These are phyloP conservation scores for Calyptommatus sinebrachiatus DNA, from an alignment of 2,113 vertebrate species.

Conservation along the genomic window DNA sequence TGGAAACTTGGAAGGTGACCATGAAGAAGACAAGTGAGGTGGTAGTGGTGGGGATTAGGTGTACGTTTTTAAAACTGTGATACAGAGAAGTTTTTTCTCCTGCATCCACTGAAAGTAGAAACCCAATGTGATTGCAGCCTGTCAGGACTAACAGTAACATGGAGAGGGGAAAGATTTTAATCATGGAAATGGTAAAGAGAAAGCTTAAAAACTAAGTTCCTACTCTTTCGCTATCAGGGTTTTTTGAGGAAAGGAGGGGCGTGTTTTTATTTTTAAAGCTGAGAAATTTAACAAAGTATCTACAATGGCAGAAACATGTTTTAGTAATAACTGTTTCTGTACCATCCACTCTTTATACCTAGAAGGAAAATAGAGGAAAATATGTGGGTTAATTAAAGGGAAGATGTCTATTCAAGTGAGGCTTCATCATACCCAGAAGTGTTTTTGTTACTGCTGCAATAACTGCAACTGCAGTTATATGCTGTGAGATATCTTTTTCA, in stretches of 20 bases:
- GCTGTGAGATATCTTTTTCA: neutral
- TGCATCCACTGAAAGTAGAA: no score
- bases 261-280: neutral
- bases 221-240: neutral
- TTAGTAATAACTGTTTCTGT: neutral
- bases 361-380: neutral
- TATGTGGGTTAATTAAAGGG: neutral
- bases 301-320: neutral
- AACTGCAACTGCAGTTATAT: neutral
- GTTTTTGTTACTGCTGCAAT: neutral
- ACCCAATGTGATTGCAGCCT: no score
- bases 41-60: no score
- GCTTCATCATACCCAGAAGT: neutral
- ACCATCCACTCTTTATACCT: no score
- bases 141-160: neutral
- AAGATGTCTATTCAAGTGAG: neutral
- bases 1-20: no score
- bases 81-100: neutral
- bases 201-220: neutral
- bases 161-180: neutral
- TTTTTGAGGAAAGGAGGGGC: neutral
- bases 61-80: no score
- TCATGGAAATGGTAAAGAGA: neutral
- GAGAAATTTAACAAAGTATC: neutral
- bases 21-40: no score